Percentiles rank a stretch among this genome's conserved stretches.
Evolutionary conservation across 2,888 invertebrate species (phyloP).

Genomic region (Ceraclea dissimilis): DNA sequence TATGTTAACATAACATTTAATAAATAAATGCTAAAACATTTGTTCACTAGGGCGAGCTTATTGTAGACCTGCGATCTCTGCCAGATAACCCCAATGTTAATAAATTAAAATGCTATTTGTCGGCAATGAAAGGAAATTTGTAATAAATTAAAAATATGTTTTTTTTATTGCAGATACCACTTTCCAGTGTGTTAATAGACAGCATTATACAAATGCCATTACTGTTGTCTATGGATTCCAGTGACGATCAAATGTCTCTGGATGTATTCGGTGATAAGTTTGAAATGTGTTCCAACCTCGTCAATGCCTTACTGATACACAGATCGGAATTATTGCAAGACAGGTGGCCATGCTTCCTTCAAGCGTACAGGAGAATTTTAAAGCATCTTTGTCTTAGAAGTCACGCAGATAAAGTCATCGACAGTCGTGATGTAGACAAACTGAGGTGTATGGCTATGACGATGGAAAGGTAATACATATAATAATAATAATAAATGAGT

Average conservation of each 20-base stretch:
- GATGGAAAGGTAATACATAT: constrained; percentile 37
- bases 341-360: constrained; percentile 47
- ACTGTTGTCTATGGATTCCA: constrained; percentile 27
- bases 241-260: constrained; percentile 33
- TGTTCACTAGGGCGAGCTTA: no score
- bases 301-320: constrained; percentile 38
- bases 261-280: constrained; percentile 34
- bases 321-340: constrained; percentile 45
- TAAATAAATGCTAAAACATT: no score
- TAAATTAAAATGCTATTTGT: no score
- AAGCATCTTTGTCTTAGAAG: constrained; percentile 34
- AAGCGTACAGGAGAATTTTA: constrained; percentile 37
- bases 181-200: constrained; percentile 42
- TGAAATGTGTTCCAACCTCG: constrained; percentile 33
- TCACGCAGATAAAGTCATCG: constrained; percentile 29
- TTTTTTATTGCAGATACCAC: constrained; percentile 35
- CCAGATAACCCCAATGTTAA: no score
- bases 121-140: no score
- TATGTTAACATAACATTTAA: no score
- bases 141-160: no score
- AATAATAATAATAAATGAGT: neutral
- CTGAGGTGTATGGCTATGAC: constrained; percentile 38
- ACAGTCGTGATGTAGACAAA: constrained; percentile 33
- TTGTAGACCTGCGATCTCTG: no score
- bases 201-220: constrained; percentile 39